Base-by-base conservation (phyloP, 2,113 vertebrate genomes). In the Pomatostomus ruficeps region DNA sequence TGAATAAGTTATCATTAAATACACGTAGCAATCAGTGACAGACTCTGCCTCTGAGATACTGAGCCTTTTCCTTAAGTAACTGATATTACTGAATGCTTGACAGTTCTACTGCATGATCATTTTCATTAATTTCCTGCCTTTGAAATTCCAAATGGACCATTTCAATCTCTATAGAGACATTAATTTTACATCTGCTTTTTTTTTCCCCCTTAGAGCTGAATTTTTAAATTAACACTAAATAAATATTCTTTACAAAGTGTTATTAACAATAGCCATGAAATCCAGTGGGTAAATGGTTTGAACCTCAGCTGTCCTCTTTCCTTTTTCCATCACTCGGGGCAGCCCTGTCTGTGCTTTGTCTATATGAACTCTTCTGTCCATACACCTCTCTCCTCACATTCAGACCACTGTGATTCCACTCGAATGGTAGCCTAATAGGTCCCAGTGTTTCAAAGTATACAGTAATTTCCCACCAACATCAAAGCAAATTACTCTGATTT, bases 211-310 rank as follows among this genome's bases (percentile, higher is more conserved):
- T 46, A 58, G 72, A 93, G 35, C 18, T 71, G 68, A 77, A 9
- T 87, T 81, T 91, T 90, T 87, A 12, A 62, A 93, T 96, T 95
- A 96, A 77, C 62, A 75, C 61, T 42, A 92, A 92, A 92, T 91
- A 95, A 89, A 82, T 91, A 87, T 67, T 48, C 62, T 94, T 91
- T 89, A 80, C 61, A 73, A 82, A 94, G 66, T 93, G 66, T 85
- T 93, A 65, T n/a, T 79, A 92, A 92, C 58, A 80, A 94, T 61
- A 95, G 14, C 54, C 77, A 66, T 83, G 67, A 91, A 89, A 70
- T 85, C 48, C 71, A 66, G 24, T 35, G 59, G 17, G 49, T 46
- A 82, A n/a, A 55, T 62, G 43, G 40, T 78, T 79, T 88, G 75
- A 87, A 82, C 45, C 2, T 33, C 67, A 73, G 20, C 48, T 88